phyloP scores from a whole-genome alignment of 2,797 vertebrate genomes.

The Micropoecilia bifurca region DNA sequence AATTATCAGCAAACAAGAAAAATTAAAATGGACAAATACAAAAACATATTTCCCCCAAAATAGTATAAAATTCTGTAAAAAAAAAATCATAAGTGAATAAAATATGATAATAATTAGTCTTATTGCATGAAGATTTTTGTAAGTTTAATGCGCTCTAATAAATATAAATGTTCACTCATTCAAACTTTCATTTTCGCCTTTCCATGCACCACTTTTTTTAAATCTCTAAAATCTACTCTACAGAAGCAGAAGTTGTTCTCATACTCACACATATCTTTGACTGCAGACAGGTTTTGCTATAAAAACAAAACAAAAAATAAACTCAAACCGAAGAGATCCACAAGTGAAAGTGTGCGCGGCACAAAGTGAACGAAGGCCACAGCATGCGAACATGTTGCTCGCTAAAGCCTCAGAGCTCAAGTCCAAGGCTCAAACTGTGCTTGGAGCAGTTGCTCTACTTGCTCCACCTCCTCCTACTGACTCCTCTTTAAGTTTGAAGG shows the following conservation, averaged over 20 bases:
- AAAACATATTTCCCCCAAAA: background rate
- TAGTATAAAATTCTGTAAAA: background rate
- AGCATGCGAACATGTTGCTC: slow-evolving; percentile 39
- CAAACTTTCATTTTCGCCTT: slow-evolving; percentile 34
- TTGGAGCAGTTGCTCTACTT: slow-evolving; percentile 58
- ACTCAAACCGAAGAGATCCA: slow-evolving; percentile 52
- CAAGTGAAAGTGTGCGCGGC: slow-evolving; percentile 31
- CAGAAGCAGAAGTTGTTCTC: slow-evolving; percentile 39
- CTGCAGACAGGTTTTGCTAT: slow-evolving; percentile 9
- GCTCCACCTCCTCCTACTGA: slow-evolving; percentile 78
- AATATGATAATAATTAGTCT: background rate
- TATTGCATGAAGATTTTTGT: background rate
- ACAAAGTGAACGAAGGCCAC: slow-evolving; percentile 49
- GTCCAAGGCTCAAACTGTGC: slow-evolving; percentile 64
- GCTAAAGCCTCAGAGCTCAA: slow-evolving; percentile 52
- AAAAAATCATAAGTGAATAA: background rate
- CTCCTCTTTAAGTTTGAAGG: slow-evolving; percentile 74
- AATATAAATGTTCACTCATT: background rate
- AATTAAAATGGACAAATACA: background rate
- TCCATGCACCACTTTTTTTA: slow-evolving; percentile 7
- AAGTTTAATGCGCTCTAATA: background rate
- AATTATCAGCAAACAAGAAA: background rate
- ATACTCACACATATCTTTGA: slow-evolving; percentile 53
- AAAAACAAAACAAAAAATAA: background rate
- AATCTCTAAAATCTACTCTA: slow-evolving; percentile 43